Conservation (phyloP, 2,113 vertebrate species). For the Lepus timidus region DNA sequence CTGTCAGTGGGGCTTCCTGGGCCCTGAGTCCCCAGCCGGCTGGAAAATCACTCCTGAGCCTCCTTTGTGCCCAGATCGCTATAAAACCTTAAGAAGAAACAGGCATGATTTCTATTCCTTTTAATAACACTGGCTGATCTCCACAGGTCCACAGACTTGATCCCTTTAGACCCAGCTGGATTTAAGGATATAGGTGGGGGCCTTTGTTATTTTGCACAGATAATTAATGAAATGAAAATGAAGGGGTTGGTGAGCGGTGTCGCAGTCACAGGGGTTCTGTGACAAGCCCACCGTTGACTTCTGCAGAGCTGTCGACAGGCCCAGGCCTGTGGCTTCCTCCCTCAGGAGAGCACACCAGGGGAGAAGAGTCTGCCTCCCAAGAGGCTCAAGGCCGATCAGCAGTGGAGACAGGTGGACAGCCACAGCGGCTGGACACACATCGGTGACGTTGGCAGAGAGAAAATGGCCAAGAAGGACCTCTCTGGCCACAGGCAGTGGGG, state of each 20-base stretch:
- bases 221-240: not conserved
- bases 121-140: not conserved
- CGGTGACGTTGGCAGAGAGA: not conserved
- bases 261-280: not conserved
- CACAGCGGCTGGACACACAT: fast-evolving
- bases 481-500: not conserved
- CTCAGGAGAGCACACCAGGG: not conserved
- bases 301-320: not conserved
- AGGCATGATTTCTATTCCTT: not conserved
- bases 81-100: not conserved
- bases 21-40: not conserved
- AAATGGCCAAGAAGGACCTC: not conserved
- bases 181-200: not conserved
- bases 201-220: not conserved
- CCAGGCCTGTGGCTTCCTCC: not conserved
- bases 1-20: not conserved
- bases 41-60: not conserved
- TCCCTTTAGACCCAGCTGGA: not conserved
- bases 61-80: not conserved
- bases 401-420: not conserved
- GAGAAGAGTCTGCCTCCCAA: no score
- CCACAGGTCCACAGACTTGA: not conserved
- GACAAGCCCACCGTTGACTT: not conserved
- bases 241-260: fast-evolving
- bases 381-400: not conserved